Evolutionary conservation across 2,113 vertebrate genomes (phyloP).

Genomic region (Anthoscopus minutus): DNA sequence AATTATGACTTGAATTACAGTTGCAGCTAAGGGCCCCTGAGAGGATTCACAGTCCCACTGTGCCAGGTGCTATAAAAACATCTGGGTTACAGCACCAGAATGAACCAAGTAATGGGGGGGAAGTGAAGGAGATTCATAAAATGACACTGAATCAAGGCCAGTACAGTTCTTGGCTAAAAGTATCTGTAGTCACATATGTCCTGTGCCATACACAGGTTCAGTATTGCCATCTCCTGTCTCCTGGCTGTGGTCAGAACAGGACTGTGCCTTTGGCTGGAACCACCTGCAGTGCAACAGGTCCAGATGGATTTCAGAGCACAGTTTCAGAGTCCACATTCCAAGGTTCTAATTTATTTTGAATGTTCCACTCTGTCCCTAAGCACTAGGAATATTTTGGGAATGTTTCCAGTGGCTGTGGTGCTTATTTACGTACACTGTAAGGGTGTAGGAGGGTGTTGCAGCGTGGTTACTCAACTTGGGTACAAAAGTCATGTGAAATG

Average conservation of each 20-base stretch:
- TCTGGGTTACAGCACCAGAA: not conserved
- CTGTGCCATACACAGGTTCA: accelerated
- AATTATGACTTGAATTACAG: slow-evolving; percentile 29
- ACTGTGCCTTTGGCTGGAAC: not conserved
- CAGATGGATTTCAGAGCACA: not conserved
- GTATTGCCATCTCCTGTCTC: not conserved
- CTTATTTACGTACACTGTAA: not conserved
- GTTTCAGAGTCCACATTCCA: not conserved
- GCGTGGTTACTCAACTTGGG: not conserved
- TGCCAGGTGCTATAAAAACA: not conserved
- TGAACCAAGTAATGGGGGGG: not conserved
- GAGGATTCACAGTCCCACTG: not conserved
- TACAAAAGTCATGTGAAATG: not conserved
- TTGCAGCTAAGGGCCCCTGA: not conserved
- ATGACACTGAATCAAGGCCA: not conserved
- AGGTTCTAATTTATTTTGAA: not conserved
- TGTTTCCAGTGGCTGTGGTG: not conserved
- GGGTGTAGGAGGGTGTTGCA: not conserved
- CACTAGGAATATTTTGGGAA: not conserved
- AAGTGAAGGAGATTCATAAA: not conserved
- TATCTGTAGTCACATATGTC: not conserved
- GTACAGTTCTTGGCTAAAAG: not conserved
- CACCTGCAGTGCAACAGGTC: not conserved
- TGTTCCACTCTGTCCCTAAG: not conserved
- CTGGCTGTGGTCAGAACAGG: not conserved